Conservation (phyloP, 2,113 vertebrate species). For the Anseranas semipalmata region DNA sequence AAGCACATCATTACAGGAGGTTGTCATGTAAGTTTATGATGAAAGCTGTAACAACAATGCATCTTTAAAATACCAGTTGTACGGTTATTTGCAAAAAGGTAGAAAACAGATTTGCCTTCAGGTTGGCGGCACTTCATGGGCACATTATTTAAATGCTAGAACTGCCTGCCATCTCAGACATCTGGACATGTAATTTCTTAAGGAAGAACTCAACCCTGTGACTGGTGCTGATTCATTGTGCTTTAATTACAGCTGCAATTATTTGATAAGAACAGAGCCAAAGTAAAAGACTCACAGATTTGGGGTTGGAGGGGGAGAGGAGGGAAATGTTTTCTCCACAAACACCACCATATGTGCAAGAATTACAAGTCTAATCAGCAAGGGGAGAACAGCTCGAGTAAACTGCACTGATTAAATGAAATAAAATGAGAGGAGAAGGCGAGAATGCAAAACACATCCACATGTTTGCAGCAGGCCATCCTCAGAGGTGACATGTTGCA, state of each 20-base stretch:
- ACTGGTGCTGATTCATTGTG: slow-evolving; percentile 44
- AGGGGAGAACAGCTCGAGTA: slow-evolving; percentile 39
- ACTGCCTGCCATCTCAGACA: slow-evolving; percentile 52
- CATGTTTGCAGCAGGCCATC: slow-evolving; percentile 8
- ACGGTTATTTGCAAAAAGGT: slow-evolving; percentile 7
- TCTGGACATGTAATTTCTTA: slow-evolving; percentile 53
- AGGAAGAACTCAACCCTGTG: slow-evolving; percentile 41
- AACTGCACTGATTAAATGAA: slow-evolving; percentile 54
- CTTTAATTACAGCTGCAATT: slow-evolving; percentile 54
- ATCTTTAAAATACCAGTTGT: slow-evolving; percentile 13
- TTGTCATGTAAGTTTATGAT: neutral
- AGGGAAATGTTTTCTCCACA: slow-evolving; percentile 52
- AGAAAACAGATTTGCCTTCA: slow-evolving; percentile 16
- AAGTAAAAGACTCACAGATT: slow-evolving; percentile 58
- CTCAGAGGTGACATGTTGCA: slow-evolving; percentile 4
- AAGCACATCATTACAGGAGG: neutral
- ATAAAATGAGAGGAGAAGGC: slow-evolving; percentile 27
- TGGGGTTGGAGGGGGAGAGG: slow-evolving; percentile 43
- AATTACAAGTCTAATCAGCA: slow-evolving; percentile 63
- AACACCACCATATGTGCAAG: slow-evolving; percentile 56
- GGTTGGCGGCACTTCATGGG: neutral
- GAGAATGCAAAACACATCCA: slow-evolving; percentile 59
- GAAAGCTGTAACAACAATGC: neutral
- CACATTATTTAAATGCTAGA: slow-evolving; percentile 50
- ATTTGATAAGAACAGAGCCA: slow-evolving; percentile 72